These are phyloP conservation scores for Microplitis manilae DNA, from an alignment of 2,888 invertebrate genomes.

Conservation along the genomic window DNA sequence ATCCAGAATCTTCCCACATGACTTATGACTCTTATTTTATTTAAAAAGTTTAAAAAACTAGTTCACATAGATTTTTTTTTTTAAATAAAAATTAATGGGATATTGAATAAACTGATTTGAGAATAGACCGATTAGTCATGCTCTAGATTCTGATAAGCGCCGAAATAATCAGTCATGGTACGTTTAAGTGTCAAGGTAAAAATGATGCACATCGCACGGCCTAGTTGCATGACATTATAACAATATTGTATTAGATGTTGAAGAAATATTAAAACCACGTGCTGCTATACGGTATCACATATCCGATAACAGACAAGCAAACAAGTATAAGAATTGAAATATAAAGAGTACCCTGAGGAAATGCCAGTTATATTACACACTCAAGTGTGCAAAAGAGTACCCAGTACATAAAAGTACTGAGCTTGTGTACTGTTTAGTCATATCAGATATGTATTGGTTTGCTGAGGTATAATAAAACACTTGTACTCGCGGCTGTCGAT, in stretches of 20 bases:
- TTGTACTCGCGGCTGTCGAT: not conserved
- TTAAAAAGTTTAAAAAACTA: not conserved
- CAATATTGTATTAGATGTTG: not conserved
- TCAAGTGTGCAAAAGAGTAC: not conserved
- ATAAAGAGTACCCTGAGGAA: not conserved
- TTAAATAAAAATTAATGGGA: not conserved
- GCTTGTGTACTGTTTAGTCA: not conserved
- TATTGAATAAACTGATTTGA: not conserved
- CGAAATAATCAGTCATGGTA: conserved; percentile 45
- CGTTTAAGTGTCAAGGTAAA: conserved; percentile 48
- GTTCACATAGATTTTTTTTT: too few species aligned
- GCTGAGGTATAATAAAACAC: not conserved
- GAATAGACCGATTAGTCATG: conserved; percentile 38
- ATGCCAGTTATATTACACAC: conserved; percentile 4
- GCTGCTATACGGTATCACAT: not conserved
- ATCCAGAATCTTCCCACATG: not conserved
- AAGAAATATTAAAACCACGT: conserved; percentile 4
- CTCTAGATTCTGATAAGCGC: conserved; percentile 42
- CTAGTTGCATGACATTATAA: conserved; percentile 49
- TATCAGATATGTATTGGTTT: not conserved
- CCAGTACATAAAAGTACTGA: not conserved
- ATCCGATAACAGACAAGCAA: not conserved
- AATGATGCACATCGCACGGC: conserved; percentile 47
- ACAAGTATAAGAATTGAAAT: not conserved
- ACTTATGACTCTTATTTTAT: not conserved